phyloP scores from a whole-genome alignment of 2,797 vertebrate species.

The Distichodus sexfasciatus region DNA sequence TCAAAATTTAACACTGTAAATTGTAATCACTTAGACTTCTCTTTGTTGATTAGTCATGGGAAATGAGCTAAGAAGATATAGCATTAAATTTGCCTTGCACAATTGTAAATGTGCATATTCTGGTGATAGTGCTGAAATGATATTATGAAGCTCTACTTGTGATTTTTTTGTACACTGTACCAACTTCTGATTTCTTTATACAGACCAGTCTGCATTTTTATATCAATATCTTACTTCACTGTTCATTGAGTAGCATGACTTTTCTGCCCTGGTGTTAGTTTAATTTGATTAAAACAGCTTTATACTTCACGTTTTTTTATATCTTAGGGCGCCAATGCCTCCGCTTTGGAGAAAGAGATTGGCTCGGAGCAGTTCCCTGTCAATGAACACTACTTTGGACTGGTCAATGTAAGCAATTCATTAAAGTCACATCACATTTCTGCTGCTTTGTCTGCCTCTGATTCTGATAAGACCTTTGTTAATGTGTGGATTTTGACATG shows the following conservation, averaged over 20 bases:
- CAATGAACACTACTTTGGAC: conserved; percentile 85
- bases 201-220: too few relatives aligned
- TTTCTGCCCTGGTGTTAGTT: background rate
- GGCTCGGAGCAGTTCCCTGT: conserved; percentile 87
- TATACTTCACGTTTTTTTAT: background rate
- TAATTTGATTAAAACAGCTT: background rate
- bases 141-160: too few relatives aligned
- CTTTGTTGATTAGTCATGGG: too few relatives aligned
- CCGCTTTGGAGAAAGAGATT: conserved; percentile 89
- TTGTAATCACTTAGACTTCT: too few relatives aligned
- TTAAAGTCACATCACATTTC: background rate
- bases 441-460: background rate
- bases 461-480: conserved; percentile 17
- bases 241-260: background rate
- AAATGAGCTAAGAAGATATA: too few relatives aligned
- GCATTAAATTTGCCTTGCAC: too few relatives aligned
- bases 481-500: background rate
- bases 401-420: conserved; percentile 78
- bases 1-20: too few relatives aligned
- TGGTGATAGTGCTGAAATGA: too few relatives aligned
- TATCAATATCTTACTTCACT: background rate
- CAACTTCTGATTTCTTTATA: too few relatives aligned
- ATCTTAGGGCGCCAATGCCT: conserved; percentile 84
- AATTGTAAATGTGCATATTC: too few relatives aligned
- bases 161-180: too few relatives aligned